Evolutionary conservation across 37 sponge, comb jelly and placozoan species (phyloP).

Genomic region (Oscarella lobularis): DNA sequence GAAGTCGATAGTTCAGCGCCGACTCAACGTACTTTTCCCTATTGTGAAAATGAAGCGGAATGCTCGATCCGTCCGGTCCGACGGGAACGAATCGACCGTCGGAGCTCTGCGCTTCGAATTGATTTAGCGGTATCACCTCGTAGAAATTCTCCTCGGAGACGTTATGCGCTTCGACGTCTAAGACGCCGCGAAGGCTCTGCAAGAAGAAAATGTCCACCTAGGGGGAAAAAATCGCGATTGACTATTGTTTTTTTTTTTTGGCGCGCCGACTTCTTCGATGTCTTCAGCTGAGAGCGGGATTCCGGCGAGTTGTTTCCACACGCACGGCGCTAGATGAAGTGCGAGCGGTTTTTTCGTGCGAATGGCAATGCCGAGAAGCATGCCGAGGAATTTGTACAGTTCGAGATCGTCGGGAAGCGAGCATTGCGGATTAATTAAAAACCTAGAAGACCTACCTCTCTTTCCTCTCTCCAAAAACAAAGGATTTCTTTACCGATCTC

Average conservation of each 20-base stretch:
- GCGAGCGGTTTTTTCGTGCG: constrained; percentile 77
- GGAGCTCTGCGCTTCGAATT: constrained; percentile 61
- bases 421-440: constrained; percentile 52
- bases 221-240: not conserved
- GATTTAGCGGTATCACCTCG: constrained; percentile 76
- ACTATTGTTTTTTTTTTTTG: too few species aligned
- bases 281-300: constrained; percentile 57
- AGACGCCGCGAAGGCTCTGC: constrained; percentile 26
- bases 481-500: constrained; percentile 22
- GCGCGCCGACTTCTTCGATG: constrained; percentile 58
- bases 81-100: constrained; percentile 59
- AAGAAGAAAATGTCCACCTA: constrained; percentile 13
- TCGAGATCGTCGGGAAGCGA: constrained; percentile 30
- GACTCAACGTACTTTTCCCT: constrained; percentile 71
- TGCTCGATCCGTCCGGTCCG: constrained; percentile 56
- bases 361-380: constrained; percentile 80
- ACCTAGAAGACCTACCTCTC: constrained; percentile 12
- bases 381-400: constrained; percentile 68
- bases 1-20: constrained; percentile 65
- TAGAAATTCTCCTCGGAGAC: constrained; percentile 60
- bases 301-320: constrained; percentile 76
- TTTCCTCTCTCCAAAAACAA: not conserved
- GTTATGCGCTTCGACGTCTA: constrained; percentile 54
- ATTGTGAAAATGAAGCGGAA: constrained; percentile 46
- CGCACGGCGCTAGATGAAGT: constrained; percentile 66